phyloP scores from a whole-genome alignment of 2,888 invertebrate species.

The Drosophila hamatofila region DNA sequence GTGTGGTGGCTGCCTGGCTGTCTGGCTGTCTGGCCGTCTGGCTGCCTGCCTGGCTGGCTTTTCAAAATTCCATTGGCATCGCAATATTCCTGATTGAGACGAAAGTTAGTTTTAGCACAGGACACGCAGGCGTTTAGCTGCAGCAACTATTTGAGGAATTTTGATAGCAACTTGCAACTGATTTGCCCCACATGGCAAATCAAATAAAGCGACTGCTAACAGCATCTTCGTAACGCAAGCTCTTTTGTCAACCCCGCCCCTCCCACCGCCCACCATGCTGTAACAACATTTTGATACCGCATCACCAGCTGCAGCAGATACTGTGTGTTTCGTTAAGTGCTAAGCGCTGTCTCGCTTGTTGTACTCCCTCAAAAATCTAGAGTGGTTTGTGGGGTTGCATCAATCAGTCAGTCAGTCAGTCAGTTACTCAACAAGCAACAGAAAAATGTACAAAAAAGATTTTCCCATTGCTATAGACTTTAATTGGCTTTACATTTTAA shows the following conservation, averaged over 20 bases:
- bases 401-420: slow-evolving; percentile 4
- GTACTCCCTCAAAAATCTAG: background rate
- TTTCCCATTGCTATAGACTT: background rate
- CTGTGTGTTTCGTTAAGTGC: slow-evolving; percentile 47
- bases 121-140: slow-evolving; percentile 49
- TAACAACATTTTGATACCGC: slow-evolving; percentile 7
- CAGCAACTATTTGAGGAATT: slow-evolving; percentile 23
- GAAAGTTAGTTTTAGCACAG: slow-evolving; percentile 47
- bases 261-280: background rate
- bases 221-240: background rate
- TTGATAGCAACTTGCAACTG: slow-evolving; percentile 53
- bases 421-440: background rate
- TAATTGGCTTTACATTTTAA: background rate
- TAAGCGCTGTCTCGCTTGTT: slow-evolving; percentile 41
- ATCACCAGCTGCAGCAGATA: slow-evolving; percentile 12
- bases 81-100: slow-evolving; percentile 74
- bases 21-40: background rate
- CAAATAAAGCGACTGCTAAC: slow-evolving; percentile 51
- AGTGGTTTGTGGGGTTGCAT: background rate
- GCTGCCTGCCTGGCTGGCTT: slow-evolving; percentile 16
- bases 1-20: slow-evolving; percentile 13
- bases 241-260: too few species aligned
- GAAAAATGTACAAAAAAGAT: background rate
- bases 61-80: slow-evolving; percentile 41
- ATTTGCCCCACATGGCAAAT: slow-evolving; percentile 53